Evolutionary conservation across 2,797 vertebrate species (phyloP).

Genomic region (Leptodactylus fallax): DNA sequence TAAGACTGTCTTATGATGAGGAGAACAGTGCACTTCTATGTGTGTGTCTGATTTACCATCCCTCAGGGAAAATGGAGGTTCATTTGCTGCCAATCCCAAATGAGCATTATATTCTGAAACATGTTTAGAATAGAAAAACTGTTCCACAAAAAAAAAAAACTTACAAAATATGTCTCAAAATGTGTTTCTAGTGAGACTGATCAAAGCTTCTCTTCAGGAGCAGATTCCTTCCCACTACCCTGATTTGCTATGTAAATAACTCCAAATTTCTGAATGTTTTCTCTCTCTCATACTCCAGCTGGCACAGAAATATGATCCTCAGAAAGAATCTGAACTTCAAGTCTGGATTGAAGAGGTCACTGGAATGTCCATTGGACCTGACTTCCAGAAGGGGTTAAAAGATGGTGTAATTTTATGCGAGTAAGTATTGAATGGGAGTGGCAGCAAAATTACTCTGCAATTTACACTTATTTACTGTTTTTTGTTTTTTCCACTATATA

Average conservation of each 20-base stretch:
- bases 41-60: not conserved
- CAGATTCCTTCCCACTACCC: not conserved
- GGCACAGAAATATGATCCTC: conserved; percentile 90
- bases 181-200: no score
- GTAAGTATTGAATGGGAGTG: conserved; percentile 75
- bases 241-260: not conserved
- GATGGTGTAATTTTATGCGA: conserved; percentile 88
- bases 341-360: conserved; percentile 89
- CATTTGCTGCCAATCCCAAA: conserved; percentile 4
- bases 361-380: conserved; percentile 79
- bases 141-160: not conserved
- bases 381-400: conserved; percentile 94
- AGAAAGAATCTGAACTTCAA: conserved; percentile 89
- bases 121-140: not conserved
- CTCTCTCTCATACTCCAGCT: conserved; percentile 76
- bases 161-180: no score
- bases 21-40: not conserved
- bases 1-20: not conserved
- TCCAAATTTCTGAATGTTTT: not conserved
- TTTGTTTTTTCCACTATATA: not conserved
- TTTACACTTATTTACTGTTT: no score
- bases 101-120: not conserved
- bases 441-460: no score
- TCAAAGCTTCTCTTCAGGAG: no score
- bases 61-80: not conserved